A percentile compares a stretch with the other conserved stretches of the same genome.
These are phyloP conservation scores for Ictalurus punctatus DNA, from an alignment of 2,113 vertebrate species.

Conservation along the genomic window DNA sequence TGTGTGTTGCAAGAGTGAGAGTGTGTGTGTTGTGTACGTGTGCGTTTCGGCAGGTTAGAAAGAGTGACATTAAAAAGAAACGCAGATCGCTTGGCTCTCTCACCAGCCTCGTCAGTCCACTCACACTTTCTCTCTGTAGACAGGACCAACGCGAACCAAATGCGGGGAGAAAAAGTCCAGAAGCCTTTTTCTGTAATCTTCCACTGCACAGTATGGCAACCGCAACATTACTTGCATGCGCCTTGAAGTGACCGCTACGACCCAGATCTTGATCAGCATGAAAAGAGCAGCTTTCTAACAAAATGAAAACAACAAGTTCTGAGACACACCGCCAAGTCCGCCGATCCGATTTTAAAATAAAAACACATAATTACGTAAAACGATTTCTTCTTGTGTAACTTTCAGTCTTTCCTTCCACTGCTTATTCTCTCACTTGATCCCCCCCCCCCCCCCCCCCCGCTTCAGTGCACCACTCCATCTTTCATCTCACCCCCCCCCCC, in stretches of 20 bases:
- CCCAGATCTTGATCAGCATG: background rate
- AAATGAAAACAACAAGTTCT: too few relatives aligned
- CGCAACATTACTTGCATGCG: slow-evolving; percentile 41
- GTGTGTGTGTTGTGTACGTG: background rate
- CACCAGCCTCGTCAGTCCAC: slow-evolving; percentile 20
- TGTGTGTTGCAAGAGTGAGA: background rate
- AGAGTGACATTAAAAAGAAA: slow-evolving; percentile 7
- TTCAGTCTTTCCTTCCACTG: background rate
- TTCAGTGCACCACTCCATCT: background rate
- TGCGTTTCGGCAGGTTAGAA: slow-evolving; percentile 11
- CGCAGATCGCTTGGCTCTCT: slow-evolving; percentile 27
- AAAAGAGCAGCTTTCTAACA: background rate
- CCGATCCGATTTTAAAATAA: background rate
- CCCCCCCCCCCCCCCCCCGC: background rate
- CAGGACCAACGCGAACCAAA: slow-evolving; percentile 37
- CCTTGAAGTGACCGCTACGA: slow-evolving; percentile 39
- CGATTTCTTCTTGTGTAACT: background rate
- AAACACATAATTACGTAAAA: background rate
- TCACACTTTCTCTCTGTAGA: slow-evolving; percentile 17
- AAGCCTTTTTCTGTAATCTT: slow-evolving; percentile 10
- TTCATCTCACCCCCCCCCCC: background rate
- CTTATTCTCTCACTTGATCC: background rate
- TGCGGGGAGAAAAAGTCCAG: slow-evolving; percentile 13
- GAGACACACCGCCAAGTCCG: background rate
- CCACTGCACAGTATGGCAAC: slow-evolving; percentile 13